phyloP scores from a whole-genome alignment of 2,888 invertebrate genomes.

The Dorcus parallelipipedus region DNA sequence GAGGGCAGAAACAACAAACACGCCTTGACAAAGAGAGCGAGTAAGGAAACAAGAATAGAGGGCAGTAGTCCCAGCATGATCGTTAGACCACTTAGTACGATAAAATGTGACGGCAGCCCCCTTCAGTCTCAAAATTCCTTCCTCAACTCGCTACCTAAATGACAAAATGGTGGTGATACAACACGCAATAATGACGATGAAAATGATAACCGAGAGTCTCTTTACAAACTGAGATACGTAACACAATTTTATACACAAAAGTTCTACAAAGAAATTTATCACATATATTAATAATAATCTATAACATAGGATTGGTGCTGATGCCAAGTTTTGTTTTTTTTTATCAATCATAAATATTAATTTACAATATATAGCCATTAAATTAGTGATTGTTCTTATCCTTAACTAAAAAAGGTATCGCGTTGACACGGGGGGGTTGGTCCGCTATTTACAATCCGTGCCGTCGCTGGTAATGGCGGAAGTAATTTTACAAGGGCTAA shows the following conservation, averaged over 20 bases:
- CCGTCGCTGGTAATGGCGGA: slow-evolving; percentile 45
- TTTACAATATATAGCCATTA: slow-evolving; percentile 41
- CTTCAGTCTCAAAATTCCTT: slow-evolving; percentile 49
- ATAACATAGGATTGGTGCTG: slow-evolving; percentile 49
- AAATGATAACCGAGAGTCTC: slow-evolving; percentile 22
- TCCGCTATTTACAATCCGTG: slow-evolving; percentile 47
- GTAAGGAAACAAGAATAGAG: slow-evolving; percentile 41
- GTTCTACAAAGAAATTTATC: slow-evolving; percentile 52
- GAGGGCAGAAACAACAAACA: slow-evolving; percentile 44
- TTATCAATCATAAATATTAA: slow-evolving; percentile 30
- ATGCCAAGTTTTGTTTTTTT: slow-evolving; percentile 37
- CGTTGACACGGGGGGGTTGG: slow-evolving; percentile 37
- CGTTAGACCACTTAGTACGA: neutral
- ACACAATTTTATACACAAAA: slow-evolving; percentile 48
- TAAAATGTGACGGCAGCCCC: slow-evolving; percentile 33
- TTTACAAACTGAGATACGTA: slow-evolving; percentile 50
- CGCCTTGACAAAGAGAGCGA: slow-evolving; percentile 40
- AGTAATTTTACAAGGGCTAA: slow-evolving; percentile 39
- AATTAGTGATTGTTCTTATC: slow-evolving; percentile 56
- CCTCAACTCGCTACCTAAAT: slow-evolving; percentile 38
- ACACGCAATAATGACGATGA: slow-evolving; percentile 28
- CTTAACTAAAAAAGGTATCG: slow-evolving; percentile 42
- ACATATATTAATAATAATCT: slow-evolving; percentile 45
- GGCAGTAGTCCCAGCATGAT: slow-evolving; percentile 21
- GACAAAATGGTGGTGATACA: slow-evolving; percentile 30